A percentile compares a stretch with the other conserved stretches of the same genome.
Evolutionary conservation across 2,888 invertebrate genomes (phyloP).

Genomic region (Scelioninae gen. 2): DNA sequence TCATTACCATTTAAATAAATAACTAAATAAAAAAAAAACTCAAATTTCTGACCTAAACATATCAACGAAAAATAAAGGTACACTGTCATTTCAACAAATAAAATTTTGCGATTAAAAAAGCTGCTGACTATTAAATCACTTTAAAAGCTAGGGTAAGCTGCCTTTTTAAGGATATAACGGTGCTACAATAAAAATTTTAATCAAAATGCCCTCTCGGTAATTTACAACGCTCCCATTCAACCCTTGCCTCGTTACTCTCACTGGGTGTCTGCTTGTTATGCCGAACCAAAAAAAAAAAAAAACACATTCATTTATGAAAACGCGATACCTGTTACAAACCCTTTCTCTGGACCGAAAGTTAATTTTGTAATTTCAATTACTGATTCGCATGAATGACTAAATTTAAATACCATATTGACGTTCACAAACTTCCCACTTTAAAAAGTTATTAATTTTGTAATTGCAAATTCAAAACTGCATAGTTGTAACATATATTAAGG

Average conservation of each 20-base stretch:
- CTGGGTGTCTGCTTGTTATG: conserved; percentile 22
- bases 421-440: too few relatives aligned
- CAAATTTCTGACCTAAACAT: too few relatives aligned
- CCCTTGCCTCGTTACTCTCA: conserved; percentile 65
- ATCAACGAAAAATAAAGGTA: conserved; percentile 27
- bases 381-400: too few relatives aligned
- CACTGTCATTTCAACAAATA: conserved; percentile 30
- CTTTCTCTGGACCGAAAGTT: too few relatives aligned
- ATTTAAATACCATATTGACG: too few relatives aligned
- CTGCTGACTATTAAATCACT: conserved; percentile 70
- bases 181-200: conserved; percentile 75
- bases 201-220: conserved; percentile 75
- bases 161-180: conserved; percentile 63
- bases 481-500: conserved; percentile 23
- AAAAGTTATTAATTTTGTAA: too few relatives aligned
- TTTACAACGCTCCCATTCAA: conserved; percentile 71
- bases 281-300: conserved; percentile 15
- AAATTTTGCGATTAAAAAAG: conserved; percentile 44
- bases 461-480: conserved; percentile 4
- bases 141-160: conserved; percentile 54
- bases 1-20: too few relatives aligned
- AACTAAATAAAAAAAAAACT: too few relatives aligned
- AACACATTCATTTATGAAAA: conserved; percentile 25
- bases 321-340: background rate
- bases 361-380: too few relatives aligned